Conservation (phyloP, 2,797 vertebrate genomes). For the Crypturellus tataupa region DNA sequence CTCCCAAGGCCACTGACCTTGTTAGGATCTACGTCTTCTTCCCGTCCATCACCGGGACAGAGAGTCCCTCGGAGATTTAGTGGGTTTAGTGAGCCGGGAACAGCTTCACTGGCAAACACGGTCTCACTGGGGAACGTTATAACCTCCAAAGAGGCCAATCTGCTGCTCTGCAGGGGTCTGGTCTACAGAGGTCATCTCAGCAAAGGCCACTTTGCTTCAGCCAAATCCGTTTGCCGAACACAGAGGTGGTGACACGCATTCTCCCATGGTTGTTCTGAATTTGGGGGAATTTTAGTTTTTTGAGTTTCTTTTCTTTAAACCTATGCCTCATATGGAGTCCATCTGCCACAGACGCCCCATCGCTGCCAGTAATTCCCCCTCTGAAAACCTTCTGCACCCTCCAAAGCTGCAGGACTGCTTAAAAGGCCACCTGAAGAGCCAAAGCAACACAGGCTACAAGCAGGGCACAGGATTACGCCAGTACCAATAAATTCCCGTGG, state of each 20-base stretch:
- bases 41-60: background rate
- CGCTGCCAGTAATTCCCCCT: background rate
- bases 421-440: background rate
- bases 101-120: accelerated
- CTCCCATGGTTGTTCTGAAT: background rate
- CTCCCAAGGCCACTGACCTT: background rate
- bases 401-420: background rate
- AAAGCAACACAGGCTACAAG: background rate
- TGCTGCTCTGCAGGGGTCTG: background rate
- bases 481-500: background rate
- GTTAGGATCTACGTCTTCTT: background rate
- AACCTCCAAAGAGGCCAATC: accelerated
- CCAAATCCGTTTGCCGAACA: accelerated
- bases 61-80: background rate
- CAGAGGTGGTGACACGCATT: background rate
- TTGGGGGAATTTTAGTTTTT: background rate
- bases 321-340: background rate
- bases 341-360: background rate
- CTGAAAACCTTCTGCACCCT: background rate
- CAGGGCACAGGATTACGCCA: background rate
- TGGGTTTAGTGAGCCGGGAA: background rate
- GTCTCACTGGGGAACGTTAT: accelerated
- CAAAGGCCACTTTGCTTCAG: background rate
- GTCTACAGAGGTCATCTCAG: too few relatives aligned
- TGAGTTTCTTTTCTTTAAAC: background rate